Evolutionary conservation across 1,140 invertebrate genomes (phyloP).

Genomic region (Pissodes strobi): DNA sequence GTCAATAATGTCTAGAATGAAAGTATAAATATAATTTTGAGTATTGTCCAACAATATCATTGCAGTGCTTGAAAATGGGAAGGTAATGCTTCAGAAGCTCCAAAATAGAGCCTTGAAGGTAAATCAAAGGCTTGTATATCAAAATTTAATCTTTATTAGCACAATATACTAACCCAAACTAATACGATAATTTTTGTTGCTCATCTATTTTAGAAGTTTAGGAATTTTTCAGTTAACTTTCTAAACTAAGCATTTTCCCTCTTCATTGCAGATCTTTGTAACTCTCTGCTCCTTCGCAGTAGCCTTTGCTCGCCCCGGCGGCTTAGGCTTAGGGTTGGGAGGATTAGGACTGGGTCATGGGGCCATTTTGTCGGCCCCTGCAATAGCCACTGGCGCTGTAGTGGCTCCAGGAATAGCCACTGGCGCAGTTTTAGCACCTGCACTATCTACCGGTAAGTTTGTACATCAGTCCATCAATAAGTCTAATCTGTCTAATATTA

Average conservation of each 20-base stretch:
- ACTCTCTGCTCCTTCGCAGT: conserved; percentile 3
- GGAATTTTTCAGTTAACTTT: not conserved
- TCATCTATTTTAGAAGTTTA: too few relatives aligned
- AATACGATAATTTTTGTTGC: too few relatives aligned
- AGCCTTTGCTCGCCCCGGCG: conserved; percentile 6
- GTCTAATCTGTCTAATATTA: too few relatives aligned
- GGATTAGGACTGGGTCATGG: not conserved
- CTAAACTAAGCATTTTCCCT: conserved; percentile 1
- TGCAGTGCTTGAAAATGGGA: too few relatives aligned
- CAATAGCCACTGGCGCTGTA: conserved; percentile 9
- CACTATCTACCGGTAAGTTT: conserved; percentile 1
- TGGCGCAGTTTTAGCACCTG: conserved; percentile 11
- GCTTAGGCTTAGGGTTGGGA: conserved; percentile 8
- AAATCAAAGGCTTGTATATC: too few relatives aligned
- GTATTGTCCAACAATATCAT: too few relatives aligned
- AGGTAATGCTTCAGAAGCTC: too few relatives aligned
- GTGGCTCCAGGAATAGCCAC: conserved; percentile 6
- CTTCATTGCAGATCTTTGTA: conserved; percentile 23
- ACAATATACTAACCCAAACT: too few relatives aligned
- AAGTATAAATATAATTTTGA: too few relatives aligned
- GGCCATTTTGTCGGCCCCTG: not conserved
- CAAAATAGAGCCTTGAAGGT: too few relatives aligned
- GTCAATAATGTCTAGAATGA: too few relatives aligned
- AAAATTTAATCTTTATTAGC: too few relatives aligned
- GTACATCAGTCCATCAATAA: not conserved